Percentiles rank a stretch among this genome's conserved stretches.
Evolutionary conservation across 2,113 vertebrate genomes (phyloP).

Genomic region (Tichodroma muraria): DNA sequence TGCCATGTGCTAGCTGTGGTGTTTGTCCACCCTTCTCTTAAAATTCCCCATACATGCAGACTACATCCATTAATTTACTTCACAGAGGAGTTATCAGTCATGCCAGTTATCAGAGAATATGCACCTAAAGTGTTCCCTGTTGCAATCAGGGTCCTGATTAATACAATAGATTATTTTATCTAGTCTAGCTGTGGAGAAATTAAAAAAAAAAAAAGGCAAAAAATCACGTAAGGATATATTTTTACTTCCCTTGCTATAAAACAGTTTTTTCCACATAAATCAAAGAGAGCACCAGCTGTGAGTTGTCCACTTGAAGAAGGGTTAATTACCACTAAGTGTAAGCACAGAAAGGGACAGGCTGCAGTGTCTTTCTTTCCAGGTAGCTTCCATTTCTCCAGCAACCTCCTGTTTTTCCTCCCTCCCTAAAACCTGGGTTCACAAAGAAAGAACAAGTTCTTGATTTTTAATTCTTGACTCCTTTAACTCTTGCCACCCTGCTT

Average conservation of each 20-base stretch:
- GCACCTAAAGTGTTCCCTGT: background rate
- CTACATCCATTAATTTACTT: background rate
- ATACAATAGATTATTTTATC: background rate
- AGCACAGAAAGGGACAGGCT: background rate
- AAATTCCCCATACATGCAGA: background rate
- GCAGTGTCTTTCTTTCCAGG: background rate
- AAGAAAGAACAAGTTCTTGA: background rate
- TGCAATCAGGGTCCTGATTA: background rate
- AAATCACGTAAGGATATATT: background rate
- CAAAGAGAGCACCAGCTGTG: background rate
- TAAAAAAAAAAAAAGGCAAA: background rate
- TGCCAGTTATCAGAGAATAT: background rate
- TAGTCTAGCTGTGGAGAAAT: background rate
- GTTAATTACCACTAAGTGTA: background rate
- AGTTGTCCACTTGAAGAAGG: background rate
- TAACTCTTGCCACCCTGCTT: background rate
- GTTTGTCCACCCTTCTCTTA: background rate
- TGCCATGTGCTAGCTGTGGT: background rate
- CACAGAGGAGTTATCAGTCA: too few relatives aligned
- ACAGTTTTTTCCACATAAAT: background rate
- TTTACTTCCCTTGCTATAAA: background rate
- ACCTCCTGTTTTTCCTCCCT: fast-evolving
- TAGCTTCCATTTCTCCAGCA: background rate
- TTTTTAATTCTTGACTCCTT: background rate
- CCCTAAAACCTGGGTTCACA: background rate